phyloP scores from a whole-genome alignment of 2,888 invertebrate genomes.

The Helleia helle region DNA sequence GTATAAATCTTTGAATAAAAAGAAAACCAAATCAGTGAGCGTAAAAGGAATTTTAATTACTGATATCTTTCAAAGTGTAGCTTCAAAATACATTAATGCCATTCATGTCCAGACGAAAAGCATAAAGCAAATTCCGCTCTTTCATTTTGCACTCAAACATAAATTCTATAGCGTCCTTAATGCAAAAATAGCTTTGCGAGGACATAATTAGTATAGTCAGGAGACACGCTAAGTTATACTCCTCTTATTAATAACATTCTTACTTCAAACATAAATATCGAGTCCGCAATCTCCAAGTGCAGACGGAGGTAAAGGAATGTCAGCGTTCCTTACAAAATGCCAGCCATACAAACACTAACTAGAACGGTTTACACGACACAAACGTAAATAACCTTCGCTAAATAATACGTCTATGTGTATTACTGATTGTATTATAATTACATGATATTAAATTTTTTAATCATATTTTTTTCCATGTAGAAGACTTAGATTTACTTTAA shows the following conservation, averaged over 20 bases:
- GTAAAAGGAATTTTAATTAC: not conserved
- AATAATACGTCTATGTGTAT: too few relatives aligned
- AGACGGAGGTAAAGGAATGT: conserved; percentile 21
- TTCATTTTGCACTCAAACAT: conserved; percentile 23
- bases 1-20: too few relatives aligned
- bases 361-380: not conserved
- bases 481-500: too few relatives aligned
- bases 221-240: conserved; percentile 29
- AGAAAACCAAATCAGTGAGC: too few relatives aligned
- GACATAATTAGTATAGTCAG: conserved; percentile 31
- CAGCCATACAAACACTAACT: conserved; percentile 9
- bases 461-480: too few relatives aligned
- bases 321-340: conserved; percentile 15
- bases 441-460: too few relatives aligned
- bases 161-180: conserved; percentile 22
- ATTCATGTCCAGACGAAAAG: conserved; percentile 19
- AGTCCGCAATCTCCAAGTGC: conserved; percentile 21
- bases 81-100: not conserved
- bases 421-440: too few relatives aligned
- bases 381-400: too few relatives aligned
- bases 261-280: conserved; percentile 25
- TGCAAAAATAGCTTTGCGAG: conserved; percentile 22
- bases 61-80: not conserved
- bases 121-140: conserved; percentile 19
- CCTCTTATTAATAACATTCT: conserved; percentile 31